These are phyloP conservation scores for Xiphophorus maculatus DNA, from an alignment of 2,113 vertebrate genomes.

Conservation along the genomic window DNA sequence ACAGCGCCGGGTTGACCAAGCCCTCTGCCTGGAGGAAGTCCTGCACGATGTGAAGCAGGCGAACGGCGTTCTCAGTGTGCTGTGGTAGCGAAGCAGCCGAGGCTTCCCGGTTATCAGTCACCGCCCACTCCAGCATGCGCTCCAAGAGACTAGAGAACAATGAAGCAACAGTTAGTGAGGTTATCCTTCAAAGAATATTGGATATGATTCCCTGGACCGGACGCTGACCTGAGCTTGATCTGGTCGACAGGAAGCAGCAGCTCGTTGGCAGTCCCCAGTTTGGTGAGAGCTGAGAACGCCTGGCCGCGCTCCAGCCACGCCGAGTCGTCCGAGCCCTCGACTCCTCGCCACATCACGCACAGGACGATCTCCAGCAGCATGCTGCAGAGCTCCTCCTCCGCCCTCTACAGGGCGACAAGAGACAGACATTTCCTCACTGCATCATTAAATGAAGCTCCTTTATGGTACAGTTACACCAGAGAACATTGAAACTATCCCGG, in stretches of 20 bases:
- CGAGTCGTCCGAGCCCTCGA: slow-evolving; percentile 91
- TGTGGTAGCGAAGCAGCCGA: slow-evolving; percentile 81
- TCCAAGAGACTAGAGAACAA: slow-evolving; percentile 86
- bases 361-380: slow-evolving; percentile 89
- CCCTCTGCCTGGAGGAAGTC: slow-evolving; percentile 96
- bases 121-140: slow-evolving; percentile 93
- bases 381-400: slow-evolving; percentile 87
- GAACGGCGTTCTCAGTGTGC: slow-evolving; percentile 92
- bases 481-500: background rate
- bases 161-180: background rate
- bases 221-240: slow-evolving; percentile 89
- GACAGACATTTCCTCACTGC: background rate
- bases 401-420: slow-evolving; percentile 68
- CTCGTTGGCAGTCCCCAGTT: slow-evolving; percentile 88
- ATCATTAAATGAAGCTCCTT: background rate
- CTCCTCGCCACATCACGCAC: slow-evolving; percentile 92
- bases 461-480: background rate
- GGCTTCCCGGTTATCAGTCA: slow-evolving; percentile 90
- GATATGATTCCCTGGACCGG: background rate
- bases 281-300: slow-evolving; percentile 94
- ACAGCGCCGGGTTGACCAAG: slow-evolving; percentile 86
- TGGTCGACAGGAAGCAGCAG: slow-evolving; percentile 90
- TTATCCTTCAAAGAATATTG: background rate
- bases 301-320: slow-evolving; percentile 95
- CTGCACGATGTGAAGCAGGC: slow-evolving; percentile 89